These are phyloP conservation scores for Monopterus albus DNA, from an alignment of 2,113 vertebrate genomes.

Conservation along the genomic window DNA sequence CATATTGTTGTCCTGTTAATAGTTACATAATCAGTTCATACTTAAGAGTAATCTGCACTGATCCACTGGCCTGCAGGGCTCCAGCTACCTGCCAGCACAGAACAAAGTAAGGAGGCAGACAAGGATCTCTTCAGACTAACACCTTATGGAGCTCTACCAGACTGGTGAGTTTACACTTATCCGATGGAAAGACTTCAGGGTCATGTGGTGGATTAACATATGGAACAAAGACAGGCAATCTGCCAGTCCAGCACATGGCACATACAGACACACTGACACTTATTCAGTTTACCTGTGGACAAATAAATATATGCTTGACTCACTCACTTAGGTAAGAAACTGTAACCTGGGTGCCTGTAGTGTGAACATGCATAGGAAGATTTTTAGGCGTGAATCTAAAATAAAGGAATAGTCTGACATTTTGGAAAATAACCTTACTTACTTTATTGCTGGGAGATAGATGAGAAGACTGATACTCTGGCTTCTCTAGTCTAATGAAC, in stretches of 20 bases:
- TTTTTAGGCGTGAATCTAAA: not conserved
- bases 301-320: no score
- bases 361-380: not conserved
- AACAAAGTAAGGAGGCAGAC: conserved; percentile 51
- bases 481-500: not conserved
- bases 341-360: not conserved
- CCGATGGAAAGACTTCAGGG: not conserved
- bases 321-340: not conserved
- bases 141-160: conserved; percentile 79
- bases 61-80: conserved; percentile 54
- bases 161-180: conserved; percentile 76
- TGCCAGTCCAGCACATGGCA: not conserved
- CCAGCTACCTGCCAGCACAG: conserved; percentile 35
- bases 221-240: not conserved
- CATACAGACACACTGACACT: not conserved
- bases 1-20: not conserved
- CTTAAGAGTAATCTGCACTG: conserved; percentile 13
- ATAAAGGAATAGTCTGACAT: not conserved
- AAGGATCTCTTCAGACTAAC: conserved; percentile 77
- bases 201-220: not conserved
- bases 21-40: conserved; percentile 8
- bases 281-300: not conserved
- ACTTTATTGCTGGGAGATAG: no score
- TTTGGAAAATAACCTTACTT: no score
- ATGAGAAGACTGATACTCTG: not conserved